These are phyloP conservation scores for Lottia scabra DNA, from an alignment of 2,888 invertebrate genomes.

Conservation along the genomic window DNA sequence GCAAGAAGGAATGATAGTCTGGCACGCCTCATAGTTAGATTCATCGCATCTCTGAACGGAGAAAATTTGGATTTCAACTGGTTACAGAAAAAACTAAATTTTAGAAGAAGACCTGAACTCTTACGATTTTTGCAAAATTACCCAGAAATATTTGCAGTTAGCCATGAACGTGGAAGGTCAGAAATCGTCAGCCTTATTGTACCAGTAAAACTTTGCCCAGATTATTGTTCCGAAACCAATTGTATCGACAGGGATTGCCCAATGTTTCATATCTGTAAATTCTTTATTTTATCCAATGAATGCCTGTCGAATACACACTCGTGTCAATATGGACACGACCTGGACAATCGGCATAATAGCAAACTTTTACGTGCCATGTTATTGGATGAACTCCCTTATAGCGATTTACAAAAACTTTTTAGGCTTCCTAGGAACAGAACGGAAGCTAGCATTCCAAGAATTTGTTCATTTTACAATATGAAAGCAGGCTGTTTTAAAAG, in stretches of 20 bases:
- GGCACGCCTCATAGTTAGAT: no score
- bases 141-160: no score
- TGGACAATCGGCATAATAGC: conserved; percentile 6
- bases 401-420: conserved; percentile 7
- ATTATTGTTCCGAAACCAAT: background rate
- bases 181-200: background rate
- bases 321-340: conserved; percentile 12
- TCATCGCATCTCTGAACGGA: no score
- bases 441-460: conserved; percentile 8
- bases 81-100: no score
- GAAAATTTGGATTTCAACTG: no score
- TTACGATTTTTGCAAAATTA: no score
- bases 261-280: conserved; percentile 17
- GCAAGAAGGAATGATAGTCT: no score
- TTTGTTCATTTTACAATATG: conserved; percentile 29
- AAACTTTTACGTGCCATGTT: background rate
- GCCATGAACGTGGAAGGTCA: no score
- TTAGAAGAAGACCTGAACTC: no score
- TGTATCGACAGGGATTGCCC: conserved; percentile 7
- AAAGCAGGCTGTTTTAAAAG: conserved; percentile 23
- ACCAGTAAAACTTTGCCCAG: background rate
- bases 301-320: background rate
- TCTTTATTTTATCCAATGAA: conserved; percentile 13
- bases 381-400: conserved; percentile 12
- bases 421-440: conserved; percentile 1